Evolutionary conservation across 2,797 vertebrate species (phyloP), one percentile per base, ranked within the genome.

Genomic region (Cynodonichthys magdalenae): DNA sequence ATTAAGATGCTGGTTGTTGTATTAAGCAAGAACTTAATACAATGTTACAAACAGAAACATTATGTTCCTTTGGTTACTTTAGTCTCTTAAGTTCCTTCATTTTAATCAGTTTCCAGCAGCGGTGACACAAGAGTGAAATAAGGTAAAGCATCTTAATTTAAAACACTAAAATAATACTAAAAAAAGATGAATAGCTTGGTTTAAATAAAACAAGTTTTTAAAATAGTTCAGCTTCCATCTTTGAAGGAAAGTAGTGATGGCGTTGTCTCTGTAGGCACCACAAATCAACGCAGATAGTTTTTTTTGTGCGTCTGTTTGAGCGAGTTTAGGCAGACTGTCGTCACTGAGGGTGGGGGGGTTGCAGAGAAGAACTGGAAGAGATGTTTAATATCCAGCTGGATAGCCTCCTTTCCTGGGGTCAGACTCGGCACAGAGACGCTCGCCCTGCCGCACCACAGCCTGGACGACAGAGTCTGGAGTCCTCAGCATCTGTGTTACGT

Each of bases 321-420:
- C 77, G 79, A 86, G 54, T 74, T 61, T 71, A 60, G 48, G 69
- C 66, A 79, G 53, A 53, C 28, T 2, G 59, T 64, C 65, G 45
- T 31, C 53, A 28, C 27, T 31, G 62, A 19, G 24, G 48, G 12
- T 57, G 48, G 15, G 59, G 44, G 48, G 15, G 59, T 39, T 52
- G 24, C 24, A 52, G 36, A 60, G 49, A 34, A 48, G 56, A 59
- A 20, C 51, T 50, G 27, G 53, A 42, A 15, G 39, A 29, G 42
- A 1, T 8, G 41, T 31, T 94, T 84, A 95, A 87, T 94, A 95
- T 42, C 94, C 94, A 0, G 91, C 93, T 1, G 93, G 93, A 59
- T 92, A 90, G 59, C 94, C 93, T 69, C 93, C 93, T 88, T 95
- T 95, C 69, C 94, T 86, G 53, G 86, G 90, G 75, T 94, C 94